Evolutionary conservation across 1,140 invertebrate species (phyloP).

Genomic region (Protaetia brevitarsis): DNA sequence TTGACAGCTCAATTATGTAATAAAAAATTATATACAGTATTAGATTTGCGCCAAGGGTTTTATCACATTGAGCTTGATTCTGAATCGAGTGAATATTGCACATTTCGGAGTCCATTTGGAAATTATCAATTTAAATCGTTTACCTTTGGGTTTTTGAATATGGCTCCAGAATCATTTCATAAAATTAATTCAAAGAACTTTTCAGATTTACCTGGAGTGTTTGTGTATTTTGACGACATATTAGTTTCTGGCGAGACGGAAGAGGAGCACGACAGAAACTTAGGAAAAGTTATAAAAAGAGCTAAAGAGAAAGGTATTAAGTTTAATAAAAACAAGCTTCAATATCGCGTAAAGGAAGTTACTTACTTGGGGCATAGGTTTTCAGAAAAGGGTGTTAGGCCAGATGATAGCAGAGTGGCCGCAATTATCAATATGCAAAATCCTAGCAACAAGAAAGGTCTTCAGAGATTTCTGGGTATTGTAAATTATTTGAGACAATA

Average conservation of each 20-base stretch:
- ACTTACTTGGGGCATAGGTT: constrained; percentile 9
- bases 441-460: constrained; percentile 39
- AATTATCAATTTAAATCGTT: constrained; percentile 12
- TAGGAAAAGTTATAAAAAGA: constrained; percentile 21
- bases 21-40: constrained; percentile 17
- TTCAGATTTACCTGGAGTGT: constrained; percentile 39
- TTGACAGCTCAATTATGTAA: constrained; percentile 4
- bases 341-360: constrained; percentile 9
- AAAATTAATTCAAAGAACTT: constrained; percentile 33
- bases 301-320: background rate
- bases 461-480: constrained; percentile 42
- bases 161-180: constrained; percentile 39
- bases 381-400: constrained; percentile 30
- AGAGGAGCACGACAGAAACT: constrained; percentile 36
- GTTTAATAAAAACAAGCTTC: constrained; percentile 20
- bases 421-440: constrained; percentile 36
- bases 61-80: constrained; percentile 9
- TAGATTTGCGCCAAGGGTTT: constrained; percentile 21
- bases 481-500: constrained; percentile 38
- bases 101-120: constrained; percentile 6
- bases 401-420: constrained; percentile 27
- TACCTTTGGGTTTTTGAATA: constrained; percentile 38
- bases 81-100: background rate
- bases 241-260: constrained; percentile 34
- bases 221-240: constrained; percentile 44